Base-by-base conservation (phyloP, 2,888 invertebrate species). In the Heliconius sara region DNA sequence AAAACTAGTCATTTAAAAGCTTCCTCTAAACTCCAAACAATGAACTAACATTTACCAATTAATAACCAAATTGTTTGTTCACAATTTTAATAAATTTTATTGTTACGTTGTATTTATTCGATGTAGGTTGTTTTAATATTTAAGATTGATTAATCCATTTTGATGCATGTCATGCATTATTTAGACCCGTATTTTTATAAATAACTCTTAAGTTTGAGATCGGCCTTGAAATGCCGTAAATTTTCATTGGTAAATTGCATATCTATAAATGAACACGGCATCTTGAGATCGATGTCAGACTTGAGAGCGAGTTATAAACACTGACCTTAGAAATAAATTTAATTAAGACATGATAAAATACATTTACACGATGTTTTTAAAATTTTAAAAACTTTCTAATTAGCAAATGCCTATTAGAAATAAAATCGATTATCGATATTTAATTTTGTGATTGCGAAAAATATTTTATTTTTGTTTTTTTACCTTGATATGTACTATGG, bases 1-100 rank as follows among this genome's bases (percentile, higher is more conserved):
- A 84, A 85, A 85, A 85, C 86, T 89, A 88, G 87, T 87, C 86
- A 87, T 85, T 86, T 84, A 83, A 84, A 83, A 86, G 86, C 85
- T 88, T 86, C 85, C 86, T 84, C 86, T 84, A 85, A 84, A 85
- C 86, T 87, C 86, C 74, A 76, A 79, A 76, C 27, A 73, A 75
- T 78, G 43, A 83, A 85, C 80, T 81, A 82, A 81, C 82, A 78
- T 83, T 85, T 86, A 86, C 88, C 88, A 87, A 87, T 83, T 90
- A 92, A 90, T 93, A 93, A 94, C 95, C 94, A 95, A 95, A 94
- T 90, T 87, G 83, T 93, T 94, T 94, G 94, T 94, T 94, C 91
- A 91, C 89, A 89, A 89, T 89, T 89, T 93, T 93, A 92, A 93
- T 89, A 93, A 94, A 95, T 94, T 95, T 93, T 95, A 94, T 94